Base-by-base conservation (phyloP, 2,888 invertebrate species). In the Leptopterna dolabrata region DNA sequence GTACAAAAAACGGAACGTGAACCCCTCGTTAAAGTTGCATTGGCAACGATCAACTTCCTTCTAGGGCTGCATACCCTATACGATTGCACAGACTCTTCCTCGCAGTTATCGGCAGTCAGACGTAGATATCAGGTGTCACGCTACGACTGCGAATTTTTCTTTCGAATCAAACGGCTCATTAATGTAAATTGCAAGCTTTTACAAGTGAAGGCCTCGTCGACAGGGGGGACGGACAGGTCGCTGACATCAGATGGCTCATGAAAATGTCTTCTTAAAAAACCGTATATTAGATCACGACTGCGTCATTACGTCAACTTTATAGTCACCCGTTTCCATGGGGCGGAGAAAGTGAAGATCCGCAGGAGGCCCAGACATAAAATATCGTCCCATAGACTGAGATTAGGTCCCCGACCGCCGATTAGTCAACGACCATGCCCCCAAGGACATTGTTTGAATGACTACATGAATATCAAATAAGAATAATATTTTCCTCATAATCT, bases 131-230 rank as follows among this genome's bases (percentile, higher is more conserved):
- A 73, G 30, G 73, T 41, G 73, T 73, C 73, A 41, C 13, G 36
- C 73, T 30, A 19, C 73, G 41, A 41, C 16, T 9, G 73, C 0
- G 14, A n/a, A 41, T 73, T 41, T 73, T 73, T 30, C 19, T 36
- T 30, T 13, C 36, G 14, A 14, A 0, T 13, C 36, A 6, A 41
- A 30, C 36, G 73, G 78, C 43, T 78, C 78, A 78, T 78, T 78
- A 78, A 78, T 78, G 78, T 78, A 45, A 78, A 78, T 78, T 41
- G 78, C 78, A 45, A 78, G 78, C 45, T 78, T 78, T 78, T 78
- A 78, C 27, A 45, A 45, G 45, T 45, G 27, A 4, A 36, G 45
- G 9, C 3, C 45, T n/a, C 78, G 78, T 45, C 27, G 78, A 78
- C 78, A 78, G 45, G 19, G n/a, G 36, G 73, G 78, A 45, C 16